Evolutionary conservation across 2,888 invertebrate genomes (phyloP).

Genomic region (Drosophila birchii): DNA sequence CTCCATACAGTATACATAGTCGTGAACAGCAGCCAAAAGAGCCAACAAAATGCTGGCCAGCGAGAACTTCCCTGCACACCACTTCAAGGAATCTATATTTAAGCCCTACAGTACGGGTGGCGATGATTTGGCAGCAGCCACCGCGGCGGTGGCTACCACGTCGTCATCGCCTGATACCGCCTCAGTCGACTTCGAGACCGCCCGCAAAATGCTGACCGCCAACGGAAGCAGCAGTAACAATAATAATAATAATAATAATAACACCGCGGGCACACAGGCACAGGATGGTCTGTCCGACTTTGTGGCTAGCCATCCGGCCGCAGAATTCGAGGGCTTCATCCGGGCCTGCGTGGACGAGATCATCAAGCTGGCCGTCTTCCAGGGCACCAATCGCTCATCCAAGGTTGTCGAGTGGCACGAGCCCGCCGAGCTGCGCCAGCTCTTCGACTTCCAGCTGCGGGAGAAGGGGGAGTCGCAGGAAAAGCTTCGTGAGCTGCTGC

Average conservation of each 20-base stretch:
- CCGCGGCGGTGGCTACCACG: conserved; percentile 50
- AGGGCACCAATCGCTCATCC: conserved; percentile 89
- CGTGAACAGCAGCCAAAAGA: conserved; percentile 27
- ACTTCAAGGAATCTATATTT: conserved; percentile 81
- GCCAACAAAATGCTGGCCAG: conserved; percentile 81
- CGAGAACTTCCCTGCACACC: conserved; percentile 74
- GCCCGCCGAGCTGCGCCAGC: conserved; percentile 89
- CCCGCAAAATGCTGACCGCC: conserved; percentile 58
- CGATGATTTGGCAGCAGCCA: conserved; percentile 68
- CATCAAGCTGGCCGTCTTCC: conserved; percentile 90
- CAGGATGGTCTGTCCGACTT: conserved; percentile 51
- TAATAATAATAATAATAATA: conserved; percentile 40
- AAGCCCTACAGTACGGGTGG: conserved; percentile 69
- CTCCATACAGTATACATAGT: conserved; percentile 21
- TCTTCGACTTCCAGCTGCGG: conserved; percentile 88
- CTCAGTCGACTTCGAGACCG: conserved; percentile 52
- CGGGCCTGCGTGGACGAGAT: conserved; percentile 89
- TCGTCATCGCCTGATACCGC: conserved; percentile 63
- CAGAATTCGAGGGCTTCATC: conserved; percentile 89
- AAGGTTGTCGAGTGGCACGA: conserved; percentile 93
- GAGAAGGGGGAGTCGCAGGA: conserved; percentile 88
- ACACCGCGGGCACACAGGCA: conserved; percentile 15
- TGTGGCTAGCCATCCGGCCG: conserved; percentile 87
- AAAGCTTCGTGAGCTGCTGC: conserved; percentile 88
- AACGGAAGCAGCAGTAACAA: conserved; percentile 30